Evolutionary conservation across 2,888 invertebrate genomes (phyloP), one percentile per base, ranked within the genome.

Genomic region (Bibio marci): DNA sequence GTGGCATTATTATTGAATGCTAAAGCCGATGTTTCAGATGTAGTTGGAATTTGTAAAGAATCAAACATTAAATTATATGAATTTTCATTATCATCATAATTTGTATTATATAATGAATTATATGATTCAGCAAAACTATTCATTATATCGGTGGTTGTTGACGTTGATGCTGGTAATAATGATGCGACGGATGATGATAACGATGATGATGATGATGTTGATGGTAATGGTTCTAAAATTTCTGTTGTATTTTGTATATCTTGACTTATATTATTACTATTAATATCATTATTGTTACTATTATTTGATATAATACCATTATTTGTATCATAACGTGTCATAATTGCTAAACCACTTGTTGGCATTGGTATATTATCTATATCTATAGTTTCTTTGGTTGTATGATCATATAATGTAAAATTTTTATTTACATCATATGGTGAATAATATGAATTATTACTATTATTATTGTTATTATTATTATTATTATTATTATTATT

Each of bases 71-170:
- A 22, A 22, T 26, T 15, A 32, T 38, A 38, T 17, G 33, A 26
- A 38, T 37, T 39, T 40, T 46, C 44, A 39, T 46, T 39, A 40
- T 46, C 44, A 39, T 46, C 40, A 30, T 46, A 46, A 13, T 42
- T 49, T 3, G 50, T 45, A 15, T 47, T 53, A 3, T 59, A 45
- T 39, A 60, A 46, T 7, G 57, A 50, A 34, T 59, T 61, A 39
- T 60, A 61, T 1, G 62, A 57, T 37, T 61, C 61, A 5, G 60
- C 58, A 47, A 61, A 62, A 30, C 56, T 60, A 30, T 46, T 43
- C 44, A 45, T 42, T 31, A 41, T 43, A 8, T 40, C 41, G 14
- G 39, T 18, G 17, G 22, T 22, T 22, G 22, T 22, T 22, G 22
- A 6, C 22, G 22, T 6, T 22, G 22, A 6, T 22, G 22, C 4